A percentile compares a stretch with the other conserved stretches of the same genome.
phyloP scores from a whole-genome alignment of 2,888 invertebrate genomes.

The Chrysodeixis includens region DNA sequence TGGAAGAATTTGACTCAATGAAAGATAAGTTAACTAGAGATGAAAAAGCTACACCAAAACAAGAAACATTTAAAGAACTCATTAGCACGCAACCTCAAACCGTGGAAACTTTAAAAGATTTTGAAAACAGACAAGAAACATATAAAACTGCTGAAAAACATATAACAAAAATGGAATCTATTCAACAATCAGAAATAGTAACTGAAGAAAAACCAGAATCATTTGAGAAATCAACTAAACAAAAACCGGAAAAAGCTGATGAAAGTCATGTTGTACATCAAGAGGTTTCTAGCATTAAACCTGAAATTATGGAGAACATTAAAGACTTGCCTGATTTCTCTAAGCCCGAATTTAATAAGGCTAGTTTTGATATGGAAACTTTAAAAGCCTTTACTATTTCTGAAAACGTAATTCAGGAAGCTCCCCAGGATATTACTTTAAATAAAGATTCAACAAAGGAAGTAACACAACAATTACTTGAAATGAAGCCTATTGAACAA shows the following conservation, averaged over 20 bases:
- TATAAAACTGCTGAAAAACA: conserved; percentile 63
- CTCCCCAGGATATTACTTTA: conserved; percentile 76
- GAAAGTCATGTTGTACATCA: conserved; percentile 66
- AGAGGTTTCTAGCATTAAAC: conserved; percentile 66
- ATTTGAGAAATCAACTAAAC: conserved; percentile 49
- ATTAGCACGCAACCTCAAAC: conserved; percentile 67
- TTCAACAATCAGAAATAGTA: conserved; percentile 70
- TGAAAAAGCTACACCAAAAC: conserved; percentile 67
- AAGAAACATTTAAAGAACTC: conserved; percentile 66
- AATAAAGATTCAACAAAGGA: conserved; percentile 76
- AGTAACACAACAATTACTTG: conserved; percentile 74
- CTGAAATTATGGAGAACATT: conserved; percentile 70
- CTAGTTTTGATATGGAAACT: conserved; percentile 68
- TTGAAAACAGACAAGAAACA: conserved; percentile 50
- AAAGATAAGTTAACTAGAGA: conserved; percentile 59
- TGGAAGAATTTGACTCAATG: conserved; percentile 69
- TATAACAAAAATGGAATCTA: conserved; percentile 68
- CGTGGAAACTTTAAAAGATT: conserved; percentile 66
- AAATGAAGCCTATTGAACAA: conserved; percentile 73
- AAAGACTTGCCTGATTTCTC: conserved; percentile 57
- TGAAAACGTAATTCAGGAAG: conserved; percentile 79
- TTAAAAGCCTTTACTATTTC: conserved; percentile 70
- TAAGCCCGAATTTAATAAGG: conserved; percentile 64
- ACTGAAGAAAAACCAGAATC: conserved; percentile 62
- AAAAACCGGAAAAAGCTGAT: conserved; percentile 67